A percentile compares a stretch with the other conserved stretches of the same genome.
These are phyloP conservation scores for Epinotia brunnichana DNA, from an alignment of 2,888 invertebrate genomes.

Conservation along the genomic window DNA sequence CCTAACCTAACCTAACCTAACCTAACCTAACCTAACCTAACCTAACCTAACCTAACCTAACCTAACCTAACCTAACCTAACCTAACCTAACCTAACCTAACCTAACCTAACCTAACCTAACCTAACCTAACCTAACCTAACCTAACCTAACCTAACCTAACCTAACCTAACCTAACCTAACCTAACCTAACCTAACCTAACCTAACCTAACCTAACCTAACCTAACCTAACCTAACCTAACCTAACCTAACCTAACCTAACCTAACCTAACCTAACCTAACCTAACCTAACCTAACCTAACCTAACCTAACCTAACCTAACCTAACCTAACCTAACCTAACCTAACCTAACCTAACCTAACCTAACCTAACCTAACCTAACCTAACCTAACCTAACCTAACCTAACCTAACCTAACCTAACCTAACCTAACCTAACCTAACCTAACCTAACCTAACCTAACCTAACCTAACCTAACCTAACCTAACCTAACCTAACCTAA, in stretches of 20 bases:
- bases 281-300: no score
- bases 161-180: slow-evolving; percentile 12
- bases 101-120: slow-evolving; percentile 12
- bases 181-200: slow-evolving; percentile 4
- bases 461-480: slow-evolving; percentile 10
- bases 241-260: no score
- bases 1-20: no score
- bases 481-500: slow-evolving; percentile 8
- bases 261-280: slow-evolving; percentile 12
- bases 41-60: slow-evolving; percentile 8
- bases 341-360: slow-evolving; percentile 8
- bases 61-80: no score
- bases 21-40: no score
- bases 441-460: slow-evolving; percentile 12
- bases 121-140: slow-evolving; percentile 12
- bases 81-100: slow-evolving; percentile 12
- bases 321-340: background rate
- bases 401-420: slow-evolving; percentile 7
- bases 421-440: slow-evolving; percentile 8
- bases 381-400: background rate
- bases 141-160: slow-evolving; percentile 12
- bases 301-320: slow-evolving; percentile 12
- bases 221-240: no score
- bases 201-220: slow-evolving; percentile 12
- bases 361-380: slow-evolving; percentile 6